Percentiles rank a stretch among this genome's conserved stretches.
Evolutionary conservation across 2,113 vertebrate genomes (phyloP).

Genomic region (Dicerorhinus sumatrensis): DNA sequence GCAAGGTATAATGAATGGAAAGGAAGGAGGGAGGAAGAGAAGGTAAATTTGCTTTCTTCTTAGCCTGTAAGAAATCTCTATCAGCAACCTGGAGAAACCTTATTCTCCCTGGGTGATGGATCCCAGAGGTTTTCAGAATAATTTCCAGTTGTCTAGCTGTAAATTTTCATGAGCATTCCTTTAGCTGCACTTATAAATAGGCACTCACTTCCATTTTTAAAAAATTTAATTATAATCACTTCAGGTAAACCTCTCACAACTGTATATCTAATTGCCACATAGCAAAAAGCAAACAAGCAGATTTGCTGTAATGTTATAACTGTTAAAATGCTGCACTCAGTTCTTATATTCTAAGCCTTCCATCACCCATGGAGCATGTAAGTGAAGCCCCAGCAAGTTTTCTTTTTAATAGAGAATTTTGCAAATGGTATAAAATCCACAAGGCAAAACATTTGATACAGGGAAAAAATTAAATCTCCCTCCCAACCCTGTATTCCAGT

Average conservation of each 20-base stretch:
- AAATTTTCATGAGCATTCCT: neutral
- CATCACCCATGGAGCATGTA: neutral
- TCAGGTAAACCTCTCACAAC: neutral
- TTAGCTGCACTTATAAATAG: neutral
- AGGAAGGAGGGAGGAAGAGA: neutral
- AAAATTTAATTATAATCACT: neutral
- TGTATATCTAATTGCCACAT: neutral
- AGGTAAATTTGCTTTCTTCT: neutral
- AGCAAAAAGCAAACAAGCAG: neutral
- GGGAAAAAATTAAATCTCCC: neutral
- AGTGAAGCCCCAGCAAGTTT: neutral
- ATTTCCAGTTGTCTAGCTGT: neutral
- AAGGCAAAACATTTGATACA: neutral
- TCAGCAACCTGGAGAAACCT: neutral
- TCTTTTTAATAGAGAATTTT: neutral
- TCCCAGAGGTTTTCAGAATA: neutral
- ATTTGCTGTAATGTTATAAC: neutral
- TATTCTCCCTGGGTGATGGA: neutral
- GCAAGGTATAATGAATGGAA: neutral
- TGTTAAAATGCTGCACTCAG: neutral
- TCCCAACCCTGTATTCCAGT: neutral
- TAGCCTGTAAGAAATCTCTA: neutral
- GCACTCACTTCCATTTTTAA: neutral
- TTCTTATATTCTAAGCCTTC: neutral
- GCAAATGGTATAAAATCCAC: neutral